These are phyloP conservation scores for Jordanella pulchra DNA, from an alignment of 2,797 vertebrate genomes.

Conservation along the genomic window DNA sequence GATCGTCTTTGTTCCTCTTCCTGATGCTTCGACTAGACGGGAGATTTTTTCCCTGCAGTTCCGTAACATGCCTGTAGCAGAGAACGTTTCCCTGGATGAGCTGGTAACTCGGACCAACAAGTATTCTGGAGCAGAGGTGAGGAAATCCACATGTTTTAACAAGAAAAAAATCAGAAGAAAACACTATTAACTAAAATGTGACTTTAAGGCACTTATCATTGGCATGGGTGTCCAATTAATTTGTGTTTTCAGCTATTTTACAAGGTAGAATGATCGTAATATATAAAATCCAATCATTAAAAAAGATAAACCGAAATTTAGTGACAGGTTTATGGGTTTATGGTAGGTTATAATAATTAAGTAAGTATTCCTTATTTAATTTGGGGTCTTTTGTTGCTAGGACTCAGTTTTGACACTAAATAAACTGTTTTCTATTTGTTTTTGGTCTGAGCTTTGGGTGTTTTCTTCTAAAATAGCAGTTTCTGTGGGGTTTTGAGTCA, in stretches of 20 bases:
- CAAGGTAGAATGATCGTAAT: background rate
- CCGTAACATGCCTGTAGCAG: conserved; percentile 83
- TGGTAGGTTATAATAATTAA: background rate
- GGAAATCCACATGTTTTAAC: conserved; percentile 1
- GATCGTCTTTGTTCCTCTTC: conserved; percentile 92
- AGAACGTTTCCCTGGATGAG: conserved; percentile 81
- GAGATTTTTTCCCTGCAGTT: conserved; percentile 91
- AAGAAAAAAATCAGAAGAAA: too few species aligned
- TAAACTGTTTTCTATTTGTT: background rate
- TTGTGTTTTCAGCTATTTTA: background rate
- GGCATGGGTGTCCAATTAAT: too few species aligned
- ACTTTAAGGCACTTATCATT: too few species aligned
- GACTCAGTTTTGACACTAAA: background rate
- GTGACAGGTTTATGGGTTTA: background rate
- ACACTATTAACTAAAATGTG: background rate
- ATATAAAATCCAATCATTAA: too few species aligned
- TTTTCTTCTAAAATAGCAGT: background rate
- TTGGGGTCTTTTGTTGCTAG: background rate
- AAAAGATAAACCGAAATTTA: background rate
- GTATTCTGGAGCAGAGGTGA: conserved; percentile 97
- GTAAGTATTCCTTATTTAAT: background rate
- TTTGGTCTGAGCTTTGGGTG: background rate
- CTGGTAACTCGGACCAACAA: conserved; percentile 84
- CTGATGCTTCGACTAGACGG: conserved; percentile 85
- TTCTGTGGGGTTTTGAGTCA: background rate